A percentile compares a stretch with the other conserved stretches of the same genome.
These are phyloP conservation scores for Drosophila kohkoa DNA, from an alignment of 1,140 invertebrate genomes.

Conservation along the genomic window DNA sequence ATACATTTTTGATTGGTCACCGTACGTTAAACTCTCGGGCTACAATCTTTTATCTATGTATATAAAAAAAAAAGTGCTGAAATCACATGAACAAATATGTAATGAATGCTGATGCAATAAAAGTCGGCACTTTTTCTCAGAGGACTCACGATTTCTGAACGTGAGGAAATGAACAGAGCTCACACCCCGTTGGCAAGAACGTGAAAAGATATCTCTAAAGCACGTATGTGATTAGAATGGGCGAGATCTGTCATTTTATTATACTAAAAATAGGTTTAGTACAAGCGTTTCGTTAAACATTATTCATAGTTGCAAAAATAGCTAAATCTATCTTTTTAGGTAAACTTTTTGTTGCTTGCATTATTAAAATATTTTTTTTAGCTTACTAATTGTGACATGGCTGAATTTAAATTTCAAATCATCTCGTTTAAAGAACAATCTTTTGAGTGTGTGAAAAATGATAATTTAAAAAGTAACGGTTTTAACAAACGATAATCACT, in stretches of 20 bases:
- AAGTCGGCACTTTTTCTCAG: constrained; percentile 1
- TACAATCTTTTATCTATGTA: neutral
- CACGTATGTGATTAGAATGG: neutral
- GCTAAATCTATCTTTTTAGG: neutral
- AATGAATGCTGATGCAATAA: constrained; percentile 7
- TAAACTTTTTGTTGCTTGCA: too few relatives aligned
- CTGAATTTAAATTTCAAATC: too few relatives aligned
- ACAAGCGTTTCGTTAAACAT: neutral
- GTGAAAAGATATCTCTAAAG: neutral
- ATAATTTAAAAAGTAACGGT: neutral
- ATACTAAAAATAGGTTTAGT: neutral
- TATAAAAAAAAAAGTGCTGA: neutral
- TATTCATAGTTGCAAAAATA: neutral
- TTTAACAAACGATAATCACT: neutral
- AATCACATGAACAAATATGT: constrained; percentile 18
- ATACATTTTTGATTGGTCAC: neutral
- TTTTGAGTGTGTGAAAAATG: too few relatives aligned
- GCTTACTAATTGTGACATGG: too few relatives aligned
- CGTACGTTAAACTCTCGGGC: neutral
- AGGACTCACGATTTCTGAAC: constrained; percentile 17
- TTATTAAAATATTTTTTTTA: too few relatives aligned
- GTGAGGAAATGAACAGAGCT: constrained; percentile 6
- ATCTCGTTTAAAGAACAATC: too few relatives aligned
- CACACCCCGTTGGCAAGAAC: too few relatives aligned
- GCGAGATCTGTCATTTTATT: neutral